Evolutionary conservation across 2,113 vertebrate genomes (phyloP), one percentile per base, ranked within the genome.

Genomic region (Hepsetus odoe): DNA sequence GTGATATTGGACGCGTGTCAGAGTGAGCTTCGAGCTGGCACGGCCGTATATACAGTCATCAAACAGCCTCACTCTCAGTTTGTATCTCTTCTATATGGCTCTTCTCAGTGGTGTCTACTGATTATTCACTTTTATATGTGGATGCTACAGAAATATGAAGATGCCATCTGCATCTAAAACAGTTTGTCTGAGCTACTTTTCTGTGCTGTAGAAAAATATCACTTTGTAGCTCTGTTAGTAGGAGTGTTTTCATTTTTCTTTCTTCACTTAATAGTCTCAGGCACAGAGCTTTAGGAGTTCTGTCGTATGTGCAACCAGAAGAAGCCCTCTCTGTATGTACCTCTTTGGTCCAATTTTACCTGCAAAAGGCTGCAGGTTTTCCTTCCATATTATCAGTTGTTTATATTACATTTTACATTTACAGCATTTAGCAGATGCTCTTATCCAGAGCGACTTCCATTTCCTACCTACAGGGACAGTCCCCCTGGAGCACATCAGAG

Each of bases 1-100:
- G 55, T 70, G 53, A 56, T 53, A 42, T 68, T 72, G 77, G 77
- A 72, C 71, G 67, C 33, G 28, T 62, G 59, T 72, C 68, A 72
- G 58, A 55, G 38, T 55, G 20, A 72, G 49, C 59, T 33, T 71
- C 35, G 33, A 72, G 33, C 51, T 79, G 77, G 77, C 68, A 79
- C 32, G 5, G 44, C 55, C 33, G 20, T 64, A 38, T 44, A 61
- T 38, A 24, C 26, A 5, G 26, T 65, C 77, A 71, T 78, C 68
- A 79, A 71, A 78, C 44, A 14, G 42, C 61, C 32, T 51, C 69
- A 28, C 42, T 28, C 22, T 72, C 32, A 38, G 44, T 72, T 79
- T 64, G 55, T 53, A 68, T 77, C 53, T 77, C 66, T 12, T 46
- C 12, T 35, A 4, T 49, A 58, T 56, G 30, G n/a, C n/a, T n/a